Evolutionary conservation across 2,888 invertebrate genomes (phyloP).

Genomic region (Cylindroiulus punctatus): DNA sequence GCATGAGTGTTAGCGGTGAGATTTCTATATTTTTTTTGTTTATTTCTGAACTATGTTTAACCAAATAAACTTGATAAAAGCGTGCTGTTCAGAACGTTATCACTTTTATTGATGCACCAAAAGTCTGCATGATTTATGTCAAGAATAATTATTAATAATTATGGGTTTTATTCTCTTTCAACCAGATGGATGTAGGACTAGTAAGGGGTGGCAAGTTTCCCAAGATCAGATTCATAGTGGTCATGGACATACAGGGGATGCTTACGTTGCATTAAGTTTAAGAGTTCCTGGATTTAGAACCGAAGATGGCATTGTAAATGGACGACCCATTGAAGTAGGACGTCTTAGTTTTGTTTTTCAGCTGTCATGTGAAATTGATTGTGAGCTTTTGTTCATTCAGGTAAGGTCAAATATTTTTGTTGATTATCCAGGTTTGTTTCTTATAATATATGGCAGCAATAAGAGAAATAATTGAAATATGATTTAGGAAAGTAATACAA

Average conservation of each 20-base stretch:
- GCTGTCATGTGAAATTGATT: conserved; percentile 68
- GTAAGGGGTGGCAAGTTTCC: conserved; percentile 68
- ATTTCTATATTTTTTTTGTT: not conserved
- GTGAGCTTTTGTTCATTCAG: conserved; percentile 70
- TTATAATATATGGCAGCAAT: not conserved
- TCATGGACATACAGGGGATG: conserved; percentile 68
- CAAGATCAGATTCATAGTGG: conserved; percentile 69
- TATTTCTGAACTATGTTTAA: not conserved
- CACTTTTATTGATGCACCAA: not conserved
- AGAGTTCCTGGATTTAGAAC: conserved; percentile 68
- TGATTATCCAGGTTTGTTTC: not conserved
- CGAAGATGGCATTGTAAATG: conserved; percentile 64
- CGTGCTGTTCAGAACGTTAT: not conserved
- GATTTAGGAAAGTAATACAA: conserved; percentile 65
- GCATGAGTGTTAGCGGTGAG: conserved; percentile 66
- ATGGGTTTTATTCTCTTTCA: not conserved
- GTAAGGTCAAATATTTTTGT: conserved; percentile 63
- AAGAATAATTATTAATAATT: not conserved
- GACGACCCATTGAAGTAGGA: conserved; percentile 66
- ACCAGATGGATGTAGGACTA: conserved; percentile 44
- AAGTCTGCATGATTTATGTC: too few species aligned
- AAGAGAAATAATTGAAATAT: not conserved
- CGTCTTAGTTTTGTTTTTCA: conserved; percentile 70
- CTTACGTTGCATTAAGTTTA: conserved; percentile 68
- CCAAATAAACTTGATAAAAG: too few species aligned